These are phyloP conservation scores for Vollenhovia emeryi DNA, from an alignment of 1,140 invertebrate species.

Conservation along the genomic window DNA sequence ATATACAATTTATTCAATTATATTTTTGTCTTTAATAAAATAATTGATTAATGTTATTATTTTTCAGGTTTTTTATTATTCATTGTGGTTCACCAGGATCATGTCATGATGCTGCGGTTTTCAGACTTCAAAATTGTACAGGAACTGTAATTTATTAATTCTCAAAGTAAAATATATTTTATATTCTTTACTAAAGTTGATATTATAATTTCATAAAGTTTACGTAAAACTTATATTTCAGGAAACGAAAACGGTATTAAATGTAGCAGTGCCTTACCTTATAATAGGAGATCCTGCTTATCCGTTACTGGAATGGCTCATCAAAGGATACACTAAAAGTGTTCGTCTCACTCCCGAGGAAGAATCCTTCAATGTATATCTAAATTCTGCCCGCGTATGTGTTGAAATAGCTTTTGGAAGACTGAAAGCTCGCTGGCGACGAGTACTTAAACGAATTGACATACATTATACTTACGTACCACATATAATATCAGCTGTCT, in stretches of 20 bases:
- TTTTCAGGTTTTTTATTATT: slow-evolving; percentile 11
- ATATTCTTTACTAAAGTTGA: neutral
- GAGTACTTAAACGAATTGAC: neutral
- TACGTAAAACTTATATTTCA: neutral
- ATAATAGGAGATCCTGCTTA: slow-evolving; percentile 15
- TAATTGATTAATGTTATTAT: neutral
- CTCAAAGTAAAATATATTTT: neutral
- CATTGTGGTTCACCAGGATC: neutral
- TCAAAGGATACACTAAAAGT: slow-evolving; percentile 6
- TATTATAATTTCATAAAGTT: neutral
- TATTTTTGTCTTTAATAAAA: neutral
- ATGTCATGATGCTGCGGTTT: slow-evolving; percentile 1
- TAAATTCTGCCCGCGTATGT: neutral
- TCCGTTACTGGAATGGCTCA: neutral
- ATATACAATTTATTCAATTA: too few relatives aligned
- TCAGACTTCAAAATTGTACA: neutral
- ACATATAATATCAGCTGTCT: neutral
- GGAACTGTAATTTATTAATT: neutral
- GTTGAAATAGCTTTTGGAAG: slow-evolving; percentile 14
- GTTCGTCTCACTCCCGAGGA: neutral
- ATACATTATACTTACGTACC: neutral
- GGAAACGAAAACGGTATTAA: neutral
- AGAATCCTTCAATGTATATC: slow-evolving; percentile 8
- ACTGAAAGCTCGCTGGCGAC: neutral
- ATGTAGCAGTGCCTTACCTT: neutral